phyloP scores from a whole-genome alignment of 2,797 vertebrate species.

The Hipposideros larvatus region DNA sequence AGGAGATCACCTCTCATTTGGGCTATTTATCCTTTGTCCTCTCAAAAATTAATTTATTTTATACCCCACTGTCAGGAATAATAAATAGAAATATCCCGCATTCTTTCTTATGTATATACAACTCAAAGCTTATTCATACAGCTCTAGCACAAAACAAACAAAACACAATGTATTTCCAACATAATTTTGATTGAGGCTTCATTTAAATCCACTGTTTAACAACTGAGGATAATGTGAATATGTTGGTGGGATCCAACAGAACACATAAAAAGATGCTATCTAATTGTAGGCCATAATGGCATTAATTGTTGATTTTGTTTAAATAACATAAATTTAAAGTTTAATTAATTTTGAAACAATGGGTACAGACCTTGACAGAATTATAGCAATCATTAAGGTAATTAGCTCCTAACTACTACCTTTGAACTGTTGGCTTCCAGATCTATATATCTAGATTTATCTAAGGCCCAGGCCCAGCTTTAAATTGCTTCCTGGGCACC shows the following conservation, averaged over 20 bases:
- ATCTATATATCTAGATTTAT: neutral
- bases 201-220: conserved; percentile 35
- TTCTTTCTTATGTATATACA: neutral
- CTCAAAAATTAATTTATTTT: conserved; percentile 60
- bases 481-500: neutral
- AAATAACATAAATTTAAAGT: conserved; percentile 52
- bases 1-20: conserved; percentile 30
- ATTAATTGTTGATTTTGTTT: conserved; percentile 37
- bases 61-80: neutral
- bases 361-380: neutral
- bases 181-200: neutral
- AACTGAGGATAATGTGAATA: neutral
- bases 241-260: neutral
- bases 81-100: conserved; percentile 19
- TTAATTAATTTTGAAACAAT: conserved; percentile 51
- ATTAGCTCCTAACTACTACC: neutral
- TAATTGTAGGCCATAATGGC: neutral
- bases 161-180: conserved; percentile 5
- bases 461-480: neutral
- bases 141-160: conserved; percentile 55
- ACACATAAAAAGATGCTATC: neutral
- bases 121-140: conserved; percentile 34
- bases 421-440: neutral
- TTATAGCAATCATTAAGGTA: neutral
- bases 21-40: conserved; percentile 35